A percentile compares a stretch with the other conserved stretches of the same genome.
Evolutionary conservation across 64 coral and sea anemone genomes (phyloP).

Genomic region (Montipora efflorescens): DNA sequence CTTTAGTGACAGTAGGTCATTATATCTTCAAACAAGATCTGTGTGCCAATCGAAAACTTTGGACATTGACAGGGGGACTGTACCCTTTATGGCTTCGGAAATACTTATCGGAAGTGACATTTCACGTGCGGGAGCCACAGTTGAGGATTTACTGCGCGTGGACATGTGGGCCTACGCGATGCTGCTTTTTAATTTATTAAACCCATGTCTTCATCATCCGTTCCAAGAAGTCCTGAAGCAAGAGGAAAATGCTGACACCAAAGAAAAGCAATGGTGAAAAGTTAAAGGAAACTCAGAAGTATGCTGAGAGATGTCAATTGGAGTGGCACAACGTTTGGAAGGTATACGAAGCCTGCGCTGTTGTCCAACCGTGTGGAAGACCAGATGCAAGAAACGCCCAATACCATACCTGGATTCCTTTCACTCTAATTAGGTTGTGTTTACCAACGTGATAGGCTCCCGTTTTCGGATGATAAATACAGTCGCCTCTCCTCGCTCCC

Average conservation of each 20-base stretch:
- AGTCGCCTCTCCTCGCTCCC: too few species aligned
- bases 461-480: too few species aligned
- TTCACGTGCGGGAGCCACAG: background rate
- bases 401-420: too few species aligned
- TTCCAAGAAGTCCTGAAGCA: slow-evolving; percentile 26
- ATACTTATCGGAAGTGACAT: too few species aligned
- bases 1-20: too few species aligned
- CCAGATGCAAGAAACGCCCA: slow-evolving; percentile 21
- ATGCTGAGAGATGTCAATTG: slow-evolving; percentile 1
- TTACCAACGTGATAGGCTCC: too few species aligned
- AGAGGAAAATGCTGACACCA: slow-evolving; percentile 7
- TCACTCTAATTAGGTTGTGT: too few species aligned
- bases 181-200: slow-evolving; percentile 42
- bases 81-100: too few species aligned
- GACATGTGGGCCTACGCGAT: slow-evolving; percentile 67
- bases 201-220: slow-evolving; percentile 40
- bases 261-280: slow-evolving; percentile 36
- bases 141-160: slow-evolving; percentile 23
- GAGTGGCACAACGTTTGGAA: slow-evolving; percentile 49
- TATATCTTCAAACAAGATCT: too few species aligned
- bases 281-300: slow-evolving; percentile 15
- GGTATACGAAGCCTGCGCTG: slow-evolving; percentile 20
- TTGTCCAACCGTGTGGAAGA: background rate
- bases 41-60: too few species aligned
- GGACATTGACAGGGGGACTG: too few species aligned